Evolutionary conservation across 2,888 invertebrate species (phyloP), one percentile per base, ranked within the genome.

Genomic region (Spodoptera picta): DNA sequence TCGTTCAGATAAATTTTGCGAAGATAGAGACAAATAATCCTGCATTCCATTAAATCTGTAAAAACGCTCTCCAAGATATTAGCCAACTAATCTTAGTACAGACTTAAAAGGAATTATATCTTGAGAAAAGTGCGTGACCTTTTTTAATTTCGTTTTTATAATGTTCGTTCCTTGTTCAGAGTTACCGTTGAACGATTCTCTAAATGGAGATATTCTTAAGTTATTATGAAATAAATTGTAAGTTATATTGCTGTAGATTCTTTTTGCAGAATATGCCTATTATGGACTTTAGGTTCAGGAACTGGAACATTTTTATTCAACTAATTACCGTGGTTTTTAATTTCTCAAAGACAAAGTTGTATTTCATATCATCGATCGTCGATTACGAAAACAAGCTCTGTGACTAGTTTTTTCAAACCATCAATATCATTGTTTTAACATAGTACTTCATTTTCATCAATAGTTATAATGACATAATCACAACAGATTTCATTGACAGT

Each of bases 61-160:
- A 88, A 87, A 89, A 89, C 83, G 91, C 91, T 91, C 92, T 92
- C 88, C 91, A 89, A 89, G 89, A 91, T 90, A 92, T 91, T 91
- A 90, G 90, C 85, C 67, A 81, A 86, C 88, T 91, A 90, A 91
- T 91, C 90, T 88, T 75, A 80, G 78, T 77, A 80, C 80, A 78
- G 80, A 82, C 84, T 84, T 87, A 83, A 84, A 84, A 86, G 83
- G 82, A 87, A 86, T 89, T 89, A 88, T 80, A 65, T 75, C 63
- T 74, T 72, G 64, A 64, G 58, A 65, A 70, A 74, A 76, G 70
- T 80, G 75, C 78, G 80, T 85, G 83, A 85, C 82, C 80, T 84
- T 83, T 80, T 78, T 80, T 75, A 82, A 77, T 69, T 70, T 77
- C 47, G 52, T 66, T 76, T 78, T 77, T 71, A 51, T 71, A 70